Base-by-base conservation (phyloP, 2,113 vertebrate genomes). In the Amblyopsis rosae region DNA sequence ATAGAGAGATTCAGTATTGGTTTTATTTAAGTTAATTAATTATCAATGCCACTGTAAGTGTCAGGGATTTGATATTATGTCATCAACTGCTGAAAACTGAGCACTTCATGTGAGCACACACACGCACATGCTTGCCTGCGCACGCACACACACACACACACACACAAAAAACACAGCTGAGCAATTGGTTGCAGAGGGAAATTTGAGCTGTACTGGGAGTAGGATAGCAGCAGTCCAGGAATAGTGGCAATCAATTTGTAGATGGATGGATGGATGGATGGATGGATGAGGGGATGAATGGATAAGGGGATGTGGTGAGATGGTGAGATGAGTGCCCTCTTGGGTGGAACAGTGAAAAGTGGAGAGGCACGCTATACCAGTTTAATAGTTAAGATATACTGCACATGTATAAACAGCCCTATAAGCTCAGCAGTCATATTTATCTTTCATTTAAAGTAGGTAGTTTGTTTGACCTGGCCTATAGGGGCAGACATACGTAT, bases 191-290 rank as follows among this genome's bases (percentile, higher is more conserved):
- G 81, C 75, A 60, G 86, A 87, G 89, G 92, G 91, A 92, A 93
- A 92, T 82, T 79, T 45, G 87, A 90, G 85, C 79, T 70, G 86
- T 82, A 89, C 75, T 75, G 70, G 80, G 84, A 89, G 81, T 84
- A 84, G 89, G 86, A 87, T 90, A 86, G 94, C 93, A 94, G 92
- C 90, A 93, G 94, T 92, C 93, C 95, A 96, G 92, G 95, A 97
- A 98, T 94, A 96, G 95, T 94, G 89, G 86, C 91, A 93, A 97
- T 97, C 95, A 89, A 96, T 96, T 94, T 91, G 91, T 94, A 93
- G 92, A 94, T 93, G 92, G 93, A 94, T 93, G 91, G 76, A 32
- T 90, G 91, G 80, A 79, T 82, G 93, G 93, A 94, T 93, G 93
- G 90, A 89, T 92, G 91, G 88, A 92, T 92, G 90, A 91, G 92